Evolutionary conservation across 2,888 invertebrate species (phyloP).

Genomic region (Caenorhabditis panamensis): DNA sequence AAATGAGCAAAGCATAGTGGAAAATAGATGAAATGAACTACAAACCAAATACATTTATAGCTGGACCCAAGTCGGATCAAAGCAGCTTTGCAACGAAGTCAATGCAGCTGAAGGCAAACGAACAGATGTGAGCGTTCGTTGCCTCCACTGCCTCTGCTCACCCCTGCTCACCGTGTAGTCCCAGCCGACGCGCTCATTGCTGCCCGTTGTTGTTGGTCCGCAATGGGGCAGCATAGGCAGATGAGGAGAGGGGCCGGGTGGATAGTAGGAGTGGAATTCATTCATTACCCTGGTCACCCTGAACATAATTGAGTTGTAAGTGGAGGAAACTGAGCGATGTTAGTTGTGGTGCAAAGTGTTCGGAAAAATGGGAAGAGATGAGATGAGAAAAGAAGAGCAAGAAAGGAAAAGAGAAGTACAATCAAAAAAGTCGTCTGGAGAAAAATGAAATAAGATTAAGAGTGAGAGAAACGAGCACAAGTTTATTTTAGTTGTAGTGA

Average conservation of each 20-base stretch:
- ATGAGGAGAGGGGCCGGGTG: not conserved
- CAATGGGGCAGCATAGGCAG: not conserved
- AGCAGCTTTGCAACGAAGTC: no score
- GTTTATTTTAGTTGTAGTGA: not conserved
- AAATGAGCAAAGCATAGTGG: no score
- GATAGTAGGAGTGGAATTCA: slow-evolving; percentile 1
- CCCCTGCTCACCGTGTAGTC: not conserved
- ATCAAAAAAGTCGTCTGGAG: slow-evolving; percentile 32
- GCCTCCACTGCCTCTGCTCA: not conserved
- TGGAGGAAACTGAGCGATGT: not conserved
- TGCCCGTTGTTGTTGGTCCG: not conserved
- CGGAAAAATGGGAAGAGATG: not conserved
- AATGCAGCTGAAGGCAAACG: no score
- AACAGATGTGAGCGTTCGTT: not conserved
- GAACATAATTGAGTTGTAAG: slow-evolving; percentile 1
- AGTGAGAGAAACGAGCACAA: slow-evolving; percentile 42
- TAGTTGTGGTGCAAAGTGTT: not conserved
- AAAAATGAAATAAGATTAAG: slow-evolving; percentile 34
- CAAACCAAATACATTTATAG: no score
- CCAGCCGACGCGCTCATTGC: not conserved
- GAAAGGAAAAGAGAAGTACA: slow-evolving; percentile 42
- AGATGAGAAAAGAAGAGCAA: slow-evolving; percentile 27
- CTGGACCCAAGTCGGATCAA: no score
- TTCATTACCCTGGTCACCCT: not conserved
- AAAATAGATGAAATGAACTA: no score